Evolutionary conservation across 2,888 invertebrate genomes (phyloP).

Genomic region (Cephus rjabovi): DNA sequence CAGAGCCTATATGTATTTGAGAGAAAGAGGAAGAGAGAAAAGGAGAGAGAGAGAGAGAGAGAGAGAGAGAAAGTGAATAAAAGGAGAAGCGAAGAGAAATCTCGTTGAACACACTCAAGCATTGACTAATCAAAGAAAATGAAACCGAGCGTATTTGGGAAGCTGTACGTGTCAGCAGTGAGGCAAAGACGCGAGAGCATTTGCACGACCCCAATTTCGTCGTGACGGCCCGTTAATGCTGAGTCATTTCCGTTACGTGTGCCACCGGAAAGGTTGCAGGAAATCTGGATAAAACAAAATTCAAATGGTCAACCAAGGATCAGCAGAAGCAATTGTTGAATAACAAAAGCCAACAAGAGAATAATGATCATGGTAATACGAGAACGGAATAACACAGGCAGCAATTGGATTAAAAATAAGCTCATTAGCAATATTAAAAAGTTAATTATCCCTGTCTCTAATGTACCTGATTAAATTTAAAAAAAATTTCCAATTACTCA

Average conservation of each 20-base stretch:
- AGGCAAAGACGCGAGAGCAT: slow-evolving; percentile 10
- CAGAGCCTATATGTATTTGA: neutral
- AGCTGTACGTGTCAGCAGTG: neutral
- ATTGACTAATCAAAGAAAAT: neutral
- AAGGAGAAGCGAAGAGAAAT: neutral
- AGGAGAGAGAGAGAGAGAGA: too few relatives aligned
- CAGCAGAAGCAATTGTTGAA: neutral
- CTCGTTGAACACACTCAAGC: neutral
- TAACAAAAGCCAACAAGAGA: neutral
- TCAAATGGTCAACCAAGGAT: neutral
- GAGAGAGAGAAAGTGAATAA: too few relatives aligned
- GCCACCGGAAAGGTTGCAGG: neutral
- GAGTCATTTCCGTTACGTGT: slow-evolving; percentile 31
- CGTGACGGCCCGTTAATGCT: slow-evolving; percentile 19
- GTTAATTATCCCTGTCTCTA: neutral
- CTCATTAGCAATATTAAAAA: neutral
- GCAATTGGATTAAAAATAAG: neutral
- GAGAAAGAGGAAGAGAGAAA: neutral
- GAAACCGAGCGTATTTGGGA: neutral
- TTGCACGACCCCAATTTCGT: slow-evolving; percentile 31
- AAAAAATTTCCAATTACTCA: neutral
- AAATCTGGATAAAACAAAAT: neutral
- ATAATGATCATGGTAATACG: neutral
- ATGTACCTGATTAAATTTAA: neutral
- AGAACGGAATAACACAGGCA: neutral